A percentile compares a stretch with the other conserved stretches of the same genome.
phyloP scores from a whole-genome alignment of 2,113 vertebrate genomes.

The Hystrix cristata region DNA sequence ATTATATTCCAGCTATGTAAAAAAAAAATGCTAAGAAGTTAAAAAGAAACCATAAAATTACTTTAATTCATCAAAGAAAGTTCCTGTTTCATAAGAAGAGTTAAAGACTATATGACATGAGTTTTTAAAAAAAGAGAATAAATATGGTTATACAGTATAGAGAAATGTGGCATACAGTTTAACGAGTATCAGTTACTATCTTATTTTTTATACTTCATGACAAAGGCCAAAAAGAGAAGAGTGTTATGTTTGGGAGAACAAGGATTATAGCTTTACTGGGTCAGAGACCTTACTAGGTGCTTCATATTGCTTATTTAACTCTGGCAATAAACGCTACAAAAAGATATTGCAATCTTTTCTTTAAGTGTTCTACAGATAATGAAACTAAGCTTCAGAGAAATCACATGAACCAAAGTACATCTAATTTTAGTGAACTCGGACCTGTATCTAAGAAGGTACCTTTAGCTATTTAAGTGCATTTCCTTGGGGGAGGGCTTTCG shows the following conservation, averaged over 20 bases:
- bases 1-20: background rate
- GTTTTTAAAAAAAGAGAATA: background rate
- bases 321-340: background rate
- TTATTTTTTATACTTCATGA: constrained; percentile 18
- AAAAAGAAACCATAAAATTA: constrained; percentile 6
- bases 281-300: background rate
- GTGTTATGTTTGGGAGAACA: background rate
- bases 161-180: background rate
- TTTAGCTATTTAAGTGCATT: background rate
- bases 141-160: background rate
- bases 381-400: constrained; percentile 14
- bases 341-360: background rate
- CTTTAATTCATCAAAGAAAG: background rate
- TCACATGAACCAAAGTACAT: background rate
- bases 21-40: background rate
- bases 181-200: background rate
- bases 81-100: background rate
- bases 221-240: background rate
- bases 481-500: background rate
- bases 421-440: background rate
- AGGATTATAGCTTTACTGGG: background rate
- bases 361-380: background rate
- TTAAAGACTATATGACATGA: background rate
- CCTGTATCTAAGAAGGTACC: background rate
- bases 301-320: background rate